Conservation (phyloP, 1,140 invertebrate genomes). For the Caenorhabditis inopinata region DNA sequence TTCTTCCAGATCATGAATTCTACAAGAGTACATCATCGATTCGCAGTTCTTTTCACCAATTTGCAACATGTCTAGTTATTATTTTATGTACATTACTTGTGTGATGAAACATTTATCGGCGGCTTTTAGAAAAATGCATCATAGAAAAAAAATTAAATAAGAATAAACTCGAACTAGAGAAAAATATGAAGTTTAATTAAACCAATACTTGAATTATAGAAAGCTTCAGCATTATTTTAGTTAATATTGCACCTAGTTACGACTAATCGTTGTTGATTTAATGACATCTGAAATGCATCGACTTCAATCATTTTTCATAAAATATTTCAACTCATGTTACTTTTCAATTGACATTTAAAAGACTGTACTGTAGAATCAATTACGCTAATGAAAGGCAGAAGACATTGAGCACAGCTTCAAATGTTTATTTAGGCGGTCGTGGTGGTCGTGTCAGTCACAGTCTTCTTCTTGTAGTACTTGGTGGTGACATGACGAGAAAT, state of each 20-base stretch:
- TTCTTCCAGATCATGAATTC: neutral
- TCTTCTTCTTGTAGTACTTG: constrained; percentile 64
- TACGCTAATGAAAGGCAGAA: neutral
- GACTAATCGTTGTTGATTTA: too few species aligned
- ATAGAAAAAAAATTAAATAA: too few species aligned
- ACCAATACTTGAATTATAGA: too few species aligned
- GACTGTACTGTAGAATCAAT: neutral
- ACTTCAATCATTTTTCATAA: too few species aligned
- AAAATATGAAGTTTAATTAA: too few species aligned
- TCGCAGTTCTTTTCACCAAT: neutral
- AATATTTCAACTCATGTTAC: too few species aligned
- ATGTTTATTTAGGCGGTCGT: constrained; percentile 28
- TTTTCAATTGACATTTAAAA: neutral
- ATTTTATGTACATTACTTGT: constrained; percentile 8
- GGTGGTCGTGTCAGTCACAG: constrained; percentile 53
- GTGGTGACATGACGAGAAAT: constrained; percentile 60
- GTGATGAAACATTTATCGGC: constrained; percentile 19
- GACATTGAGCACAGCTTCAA: neutral
- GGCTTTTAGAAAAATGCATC: too few species aligned
- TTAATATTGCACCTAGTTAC: too few species aligned
- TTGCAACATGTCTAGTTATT: neutral
- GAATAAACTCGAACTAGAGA: too few species aligned
- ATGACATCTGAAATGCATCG: too few species aligned
- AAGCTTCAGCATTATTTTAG: too few species aligned
- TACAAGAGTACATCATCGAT: too few species aligned